Evolutionary conservation across 2,797 vertebrate species (phyloP).

Genomic region (Sebastes taczanowskii): DNA sequence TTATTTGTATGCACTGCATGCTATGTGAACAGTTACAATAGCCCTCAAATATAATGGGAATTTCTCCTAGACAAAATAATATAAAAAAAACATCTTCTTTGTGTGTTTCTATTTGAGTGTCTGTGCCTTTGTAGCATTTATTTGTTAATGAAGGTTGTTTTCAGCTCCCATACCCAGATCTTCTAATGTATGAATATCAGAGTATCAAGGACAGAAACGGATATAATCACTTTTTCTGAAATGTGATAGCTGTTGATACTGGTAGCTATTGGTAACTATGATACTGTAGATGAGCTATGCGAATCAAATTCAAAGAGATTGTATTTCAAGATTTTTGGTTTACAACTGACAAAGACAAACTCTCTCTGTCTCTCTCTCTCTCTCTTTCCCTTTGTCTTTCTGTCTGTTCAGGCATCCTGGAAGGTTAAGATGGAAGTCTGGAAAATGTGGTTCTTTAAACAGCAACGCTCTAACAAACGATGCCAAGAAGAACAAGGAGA

Average conservation of each 20-base stretch:
- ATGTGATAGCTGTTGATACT: neutral
- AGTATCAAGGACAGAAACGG: neutral
- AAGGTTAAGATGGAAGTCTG: constrained; percentile 86
- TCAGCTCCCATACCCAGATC: neutral
- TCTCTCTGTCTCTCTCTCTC: neutral
- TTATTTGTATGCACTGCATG: neutral
- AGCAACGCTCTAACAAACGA: constrained; percentile 18
- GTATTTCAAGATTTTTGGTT: neutral
- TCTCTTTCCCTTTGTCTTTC: neutral
- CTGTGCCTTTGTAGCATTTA: neutral
- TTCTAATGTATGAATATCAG: neutral
- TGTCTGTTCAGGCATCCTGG: constrained; percentile 76
- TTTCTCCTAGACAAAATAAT: neutral
- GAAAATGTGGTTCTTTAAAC: constrained; percentile 66
- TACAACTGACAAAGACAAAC: neutral
- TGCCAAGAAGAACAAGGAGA: constrained; percentile 75
- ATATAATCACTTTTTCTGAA: neutral
- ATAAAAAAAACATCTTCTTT: neutral
- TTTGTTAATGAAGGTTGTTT: neutral
- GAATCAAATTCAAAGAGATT: neutral
- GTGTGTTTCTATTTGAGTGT: neutral
- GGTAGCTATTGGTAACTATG: neutral
- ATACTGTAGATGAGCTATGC: neutral
- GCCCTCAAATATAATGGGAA: neutral
- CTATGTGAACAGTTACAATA: neutral